Conservation (phyloP, 35 echinoderm and acorn worm genomes). For the Anneissia japonica region DNA sequence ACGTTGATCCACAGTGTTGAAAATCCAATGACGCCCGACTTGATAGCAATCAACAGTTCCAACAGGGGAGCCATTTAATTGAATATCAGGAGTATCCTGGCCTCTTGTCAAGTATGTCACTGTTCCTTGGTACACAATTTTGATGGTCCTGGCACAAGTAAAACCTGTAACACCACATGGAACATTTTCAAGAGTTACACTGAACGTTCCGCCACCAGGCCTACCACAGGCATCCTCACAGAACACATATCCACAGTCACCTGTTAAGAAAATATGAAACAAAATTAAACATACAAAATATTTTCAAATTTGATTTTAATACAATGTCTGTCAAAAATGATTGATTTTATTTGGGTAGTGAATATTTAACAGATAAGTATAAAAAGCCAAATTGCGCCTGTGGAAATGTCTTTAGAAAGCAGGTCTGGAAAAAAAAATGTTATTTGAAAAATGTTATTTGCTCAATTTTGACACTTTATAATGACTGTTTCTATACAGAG, state of each 20-base stretch:
- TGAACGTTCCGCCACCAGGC: not conserved
- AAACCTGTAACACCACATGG: slow-evolving; percentile 25
- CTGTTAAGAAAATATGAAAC: not conserved
- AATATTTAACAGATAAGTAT: too few relatives aligned
- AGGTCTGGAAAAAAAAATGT: too few relatives aligned
- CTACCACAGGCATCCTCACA: slow-evolving; percentile 17
- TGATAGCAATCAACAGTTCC: not conserved
- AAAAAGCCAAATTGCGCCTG: too few relatives aligned
- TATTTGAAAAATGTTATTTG: too few relatives aligned
- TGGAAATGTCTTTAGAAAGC: too few relatives aligned
- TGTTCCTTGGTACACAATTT: not conserved
- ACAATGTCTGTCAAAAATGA: too few relatives aligned
- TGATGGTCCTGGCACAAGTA: slow-evolving; percentile 26
- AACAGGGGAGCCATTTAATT: not conserved
- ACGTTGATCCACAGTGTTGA: not conserved
- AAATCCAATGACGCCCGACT: not conserved
- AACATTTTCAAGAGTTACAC: slow-evolving; percentile 33
- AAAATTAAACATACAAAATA: too few relatives aligned
- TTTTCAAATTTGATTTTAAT: too few relatives aligned
- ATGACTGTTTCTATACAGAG: too few relatives aligned
- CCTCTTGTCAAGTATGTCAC: not conserved
- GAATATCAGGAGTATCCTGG: not conserved
- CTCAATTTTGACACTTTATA: too few relatives aligned
- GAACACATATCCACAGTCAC: slow-evolving; percentile 30
- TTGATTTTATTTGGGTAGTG: too few relatives aligned